Percentiles rank a stretch among this genome's conserved stretches.
Evolutionary conservation across 1,140 invertebrate genomes (phyloP).

Genomic region (Nebria ingens): DNA sequence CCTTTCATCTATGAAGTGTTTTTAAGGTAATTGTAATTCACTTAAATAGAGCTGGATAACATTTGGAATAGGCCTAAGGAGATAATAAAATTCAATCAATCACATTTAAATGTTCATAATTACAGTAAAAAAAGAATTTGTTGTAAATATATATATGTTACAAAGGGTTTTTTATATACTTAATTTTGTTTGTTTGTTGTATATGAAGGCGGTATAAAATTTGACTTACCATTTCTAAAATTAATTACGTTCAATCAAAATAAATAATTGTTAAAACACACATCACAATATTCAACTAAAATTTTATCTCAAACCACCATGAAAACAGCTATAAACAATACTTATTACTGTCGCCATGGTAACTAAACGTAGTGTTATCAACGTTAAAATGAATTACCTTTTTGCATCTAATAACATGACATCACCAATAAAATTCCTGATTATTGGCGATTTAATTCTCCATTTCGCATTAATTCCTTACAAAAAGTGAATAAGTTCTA

Average conservation of each 20-base stretch:
- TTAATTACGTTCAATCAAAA: conserved; percentile 1
- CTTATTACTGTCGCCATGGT: background rate
- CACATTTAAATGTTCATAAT: background rate
- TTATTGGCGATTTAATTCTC: background rate
- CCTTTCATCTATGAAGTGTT: too few species aligned
- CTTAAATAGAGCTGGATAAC: too few species aligned
- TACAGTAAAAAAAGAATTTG: conserved; percentile 9
- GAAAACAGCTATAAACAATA: background rate
- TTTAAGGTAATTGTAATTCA: too few species aligned
- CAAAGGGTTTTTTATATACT: too few species aligned
- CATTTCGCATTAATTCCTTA: too few species aligned
- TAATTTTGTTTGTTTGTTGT: conserved; percentile 5
- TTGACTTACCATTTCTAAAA: background rate
- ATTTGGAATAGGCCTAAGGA: too few species aligned
- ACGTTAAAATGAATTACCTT: background rate
- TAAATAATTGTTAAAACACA: background rate
- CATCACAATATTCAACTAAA: conserved; percentile 1
- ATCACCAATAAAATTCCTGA: background rate
- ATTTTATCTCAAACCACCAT: background rate
- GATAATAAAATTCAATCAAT: too few species aligned
- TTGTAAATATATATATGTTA: conserved; percentile 10
- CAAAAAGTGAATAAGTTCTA: background rate
- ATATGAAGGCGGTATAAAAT: conserved; percentile 7
- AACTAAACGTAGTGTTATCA: background rate
- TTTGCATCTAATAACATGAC: background rate